Base-by-base conservation (phyloP, 2,113 vertebrate species). In the Cephalophus harveyi region DNA sequence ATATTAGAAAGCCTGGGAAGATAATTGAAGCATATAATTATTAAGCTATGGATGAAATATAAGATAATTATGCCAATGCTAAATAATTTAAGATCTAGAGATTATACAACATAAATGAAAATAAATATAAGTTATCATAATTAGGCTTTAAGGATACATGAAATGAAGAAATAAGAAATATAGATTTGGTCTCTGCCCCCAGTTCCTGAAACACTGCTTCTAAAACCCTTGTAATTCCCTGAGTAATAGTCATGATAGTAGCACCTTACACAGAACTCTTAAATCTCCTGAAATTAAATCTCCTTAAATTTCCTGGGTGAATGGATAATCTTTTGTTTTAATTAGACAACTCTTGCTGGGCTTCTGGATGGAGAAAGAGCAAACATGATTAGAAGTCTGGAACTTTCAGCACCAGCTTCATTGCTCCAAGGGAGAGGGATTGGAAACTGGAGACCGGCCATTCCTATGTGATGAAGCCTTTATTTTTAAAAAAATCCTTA, bases 41-140 rank as follows among this genome's bases (percentile, higher is more conserved):
- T 43, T 92, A 89, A 88, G 13, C 23, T 60, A n/a, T 71, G 12
- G 7, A 60, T 91, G 28, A 93, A 92, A 71, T 7, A 8, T 40
- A 76, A 94, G 55, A 23, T 78, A 96, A 87, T 57, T 86, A 17
- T 85, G 57, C 23, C 21, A 85, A 27, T 46, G 8, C 16, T 84
- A 90, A 85, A 94, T 57, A 93, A 43, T 84, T 96, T 87, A 96
- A 4, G 40, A 95, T 78, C 87, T 89, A 95, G 30, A 85, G 1
- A 14, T 88, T n/a, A 7, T 14, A n/a, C 43, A 27, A 25, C 8
- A 59, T 59, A 78, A 62, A 46, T 54, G 17, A 91, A 76, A 48
- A 76, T 86, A 92, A 84, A 64, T 43, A 78, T 16, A 83, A 83
- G 2, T 60, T 94, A 92, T 76, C 36, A 33, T 76, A 93, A 78